Evolutionary conservation across 2,888 invertebrate species (phyloP).

Genomic region (Ellobium chinense): DNA sequence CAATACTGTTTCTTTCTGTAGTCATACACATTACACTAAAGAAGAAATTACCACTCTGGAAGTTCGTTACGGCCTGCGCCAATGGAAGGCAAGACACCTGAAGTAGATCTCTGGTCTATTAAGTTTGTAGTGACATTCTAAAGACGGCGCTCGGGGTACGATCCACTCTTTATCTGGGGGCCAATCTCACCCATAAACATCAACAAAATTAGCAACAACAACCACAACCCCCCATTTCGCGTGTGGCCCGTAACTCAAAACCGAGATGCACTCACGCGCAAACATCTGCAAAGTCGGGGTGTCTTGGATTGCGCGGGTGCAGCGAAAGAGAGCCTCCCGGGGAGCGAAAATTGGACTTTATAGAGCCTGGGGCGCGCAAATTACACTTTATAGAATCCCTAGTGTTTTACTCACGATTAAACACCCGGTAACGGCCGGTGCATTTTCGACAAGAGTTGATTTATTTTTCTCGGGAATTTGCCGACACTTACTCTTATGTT

Average conservation of each 20-base stretch:
- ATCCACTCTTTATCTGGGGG: constrained; percentile 21
- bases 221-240: constrained; percentile 2
- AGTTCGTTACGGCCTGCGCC: too few species aligned
- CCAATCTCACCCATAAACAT: not conserved
- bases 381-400: constrained; percentile 4
- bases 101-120: not conserved
- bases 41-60: too few species aligned
- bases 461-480: not conserved
- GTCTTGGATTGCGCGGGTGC: not conserved
- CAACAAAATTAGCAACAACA: constrained; percentile 22
- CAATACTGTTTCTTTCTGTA: too few species aligned
- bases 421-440: not conserved
- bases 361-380: constrained; percentile 5
- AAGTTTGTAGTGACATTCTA: not conserved
- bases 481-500: not conserved
- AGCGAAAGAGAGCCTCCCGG: not conserved
- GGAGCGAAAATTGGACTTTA: not conserved
- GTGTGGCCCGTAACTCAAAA: constrained; percentile 20
- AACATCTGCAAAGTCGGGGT: constrained; percentile 1
- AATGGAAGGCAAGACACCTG: not conserved
- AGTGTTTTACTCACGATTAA: constrained; percentile 1
- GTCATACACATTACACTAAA: too few species aligned
- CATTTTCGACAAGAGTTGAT: not conserved
- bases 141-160: not conserved
- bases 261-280: constrained; percentile 30